phyloP scores from a whole-genome alignment of 2,888 invertebrate species.

The Dascillus cervinus region DNA sequence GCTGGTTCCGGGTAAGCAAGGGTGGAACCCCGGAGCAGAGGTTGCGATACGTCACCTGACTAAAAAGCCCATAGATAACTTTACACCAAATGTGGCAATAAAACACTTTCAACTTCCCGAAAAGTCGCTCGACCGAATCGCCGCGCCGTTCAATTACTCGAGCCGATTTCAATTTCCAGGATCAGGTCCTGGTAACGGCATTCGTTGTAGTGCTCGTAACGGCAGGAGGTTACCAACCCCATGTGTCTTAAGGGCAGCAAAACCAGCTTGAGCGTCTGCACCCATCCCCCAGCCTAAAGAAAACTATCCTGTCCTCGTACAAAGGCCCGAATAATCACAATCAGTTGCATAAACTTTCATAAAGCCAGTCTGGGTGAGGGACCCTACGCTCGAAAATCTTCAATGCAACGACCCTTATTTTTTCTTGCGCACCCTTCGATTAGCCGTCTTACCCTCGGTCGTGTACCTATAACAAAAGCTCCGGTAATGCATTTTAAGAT shows the following conservation, averaged over 20 bases:
- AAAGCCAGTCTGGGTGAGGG: constrained; percentile 20
- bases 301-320: constrained; percentile 23
- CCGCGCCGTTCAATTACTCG: constrained; percentile 8
- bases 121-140: constrained; percentile 10
- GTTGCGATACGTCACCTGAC: constrained; percentile 20
- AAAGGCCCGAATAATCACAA: constrained; percentile 23
- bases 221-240: constrained; percentile 22
- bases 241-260: constrained; percentile 19
- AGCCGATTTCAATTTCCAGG: no score
- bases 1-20: constrained; percentile 23
- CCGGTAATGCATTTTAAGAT: constrained; percentile 17
- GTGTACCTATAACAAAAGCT: constrained; percentile 18
- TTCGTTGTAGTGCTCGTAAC: constrained; percentile 22
- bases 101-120: constrained; percentile 23
- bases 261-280: constrained; percentile 25
- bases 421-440: constrained; percentile 23
- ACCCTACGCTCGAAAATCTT: constrained; percentile 14
- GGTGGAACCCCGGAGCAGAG: constrained; percentile 20
- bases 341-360: constrained; percentile 21
- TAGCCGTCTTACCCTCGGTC: constrained; percentile 21
- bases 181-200: constrained; percentile 16
- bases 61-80: constrained; percentile 19
- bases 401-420: constrained; percentile 20
- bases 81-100: constrained; percentile 25
- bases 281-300: constrained; percentile 19